Base-by-base conservation (phyloP, 2,797 vertebrate species). In the Xenentodon cancila region DNA sequence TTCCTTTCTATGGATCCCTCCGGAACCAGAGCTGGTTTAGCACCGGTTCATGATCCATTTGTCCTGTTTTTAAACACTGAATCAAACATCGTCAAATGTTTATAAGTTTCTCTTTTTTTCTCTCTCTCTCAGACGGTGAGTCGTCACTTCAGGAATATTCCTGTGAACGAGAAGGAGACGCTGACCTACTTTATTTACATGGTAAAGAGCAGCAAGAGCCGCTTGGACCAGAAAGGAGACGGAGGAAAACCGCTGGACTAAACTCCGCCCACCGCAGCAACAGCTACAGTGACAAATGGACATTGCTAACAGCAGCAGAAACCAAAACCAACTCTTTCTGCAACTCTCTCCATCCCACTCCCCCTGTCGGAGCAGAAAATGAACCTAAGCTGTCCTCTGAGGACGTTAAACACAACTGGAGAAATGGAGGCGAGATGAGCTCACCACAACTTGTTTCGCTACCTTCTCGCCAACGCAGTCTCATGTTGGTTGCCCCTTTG, bases 111-210 rank as follows among this genome's bases (percentile, higher is more conserved):
- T 34, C 37, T 40, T 16, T 12, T 1, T 49, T 6, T n/a, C 15
- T 27, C 43, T 15, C 20, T 16, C 8, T 20, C 18, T 30, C 43
- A 99, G 98, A 99, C 97, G 13, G 96, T 99, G 88, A 99, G 97
- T 84, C 96, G 97, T 67, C 98, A 99, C 89, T 99, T 99, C 93
- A 94, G 98, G 88, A 99, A 98, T 77, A 99, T 99, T 68, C 96
- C 95, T 0, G 97, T 99, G 82, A 99, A 99, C 68, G 98, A 99
- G 88, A 99, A 99, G 85, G 98, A 99, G 86, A 99, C 98, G 0
- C 95, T 99, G 54, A 96, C 96, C 2, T 99, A 97, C 90, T 99
- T 99, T 80, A 99, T 99, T 84, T 99, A 99, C 88, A 98, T 97
- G 97, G 98, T 99, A 85, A 99, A 99, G 91, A 97, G 95, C 89